Evolutionary conservation across 2,113 vertebrate species (phyloP), one percentile per base, ranked within the genome.

Genomic region (Sinocyclocheilus grahami): DNA sequence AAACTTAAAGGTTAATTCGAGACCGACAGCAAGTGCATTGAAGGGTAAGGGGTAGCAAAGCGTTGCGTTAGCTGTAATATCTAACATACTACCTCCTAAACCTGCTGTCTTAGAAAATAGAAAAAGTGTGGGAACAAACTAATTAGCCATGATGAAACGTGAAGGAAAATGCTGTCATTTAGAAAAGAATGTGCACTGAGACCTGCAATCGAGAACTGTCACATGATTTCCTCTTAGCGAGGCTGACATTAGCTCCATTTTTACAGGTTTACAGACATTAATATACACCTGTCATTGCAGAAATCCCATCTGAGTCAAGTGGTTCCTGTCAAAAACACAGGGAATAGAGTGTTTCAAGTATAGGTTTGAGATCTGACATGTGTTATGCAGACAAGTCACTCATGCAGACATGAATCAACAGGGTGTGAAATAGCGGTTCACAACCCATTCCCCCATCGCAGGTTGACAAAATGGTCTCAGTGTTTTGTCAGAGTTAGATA

Each of bases 1-100:
- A 91, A 88, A 14, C 46, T 0, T 46, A 76, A 77, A 83, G 74
- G 84, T 48, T 82, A 33, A 84, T 84, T 74, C 0, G 69, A 18
- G 51, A 60, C 5, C 7, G 16, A 27, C 87, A 24, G 55, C 62
- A 20, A 33, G 24, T 30, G 39, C 2, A 20, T 0, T 82, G 9
- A 80, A 30, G n/a, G 2, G 42, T 6, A 62, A 63, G 6, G 78
- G 11, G 20, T 14, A 30, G 48, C 8, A 0, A 12, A 62, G 51
- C 33, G 62, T 27, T n/a, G 27, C 67, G 20, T 48, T 33, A 53
- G 22, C 7, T 2, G 2, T 85, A 27, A 48, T 13, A 33, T 10
- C 33, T 2, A 78, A 69, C 10, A 4, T 12, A 63, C 20, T 24
- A 71, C 69, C 22, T 81, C 22, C 37, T 39, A 30, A 55, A 13